These are phyloP conservation scores for Hetaerina titia DNA, from an alignment of 2,888 invertebrate species.

Conservation along the genomic window DNA sequence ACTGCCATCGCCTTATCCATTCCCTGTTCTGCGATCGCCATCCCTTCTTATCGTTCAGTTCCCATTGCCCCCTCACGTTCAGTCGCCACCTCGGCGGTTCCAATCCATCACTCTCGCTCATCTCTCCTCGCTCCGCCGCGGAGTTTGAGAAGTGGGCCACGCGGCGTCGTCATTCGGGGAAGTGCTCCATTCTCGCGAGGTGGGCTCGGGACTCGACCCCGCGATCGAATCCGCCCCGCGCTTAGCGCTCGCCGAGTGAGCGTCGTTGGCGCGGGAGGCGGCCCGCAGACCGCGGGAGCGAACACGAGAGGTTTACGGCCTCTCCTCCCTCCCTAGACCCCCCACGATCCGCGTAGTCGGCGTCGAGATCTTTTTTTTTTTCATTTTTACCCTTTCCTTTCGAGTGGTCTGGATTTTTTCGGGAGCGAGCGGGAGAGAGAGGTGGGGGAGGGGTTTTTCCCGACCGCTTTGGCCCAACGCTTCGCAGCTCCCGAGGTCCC, in stretches of 20 bases:
- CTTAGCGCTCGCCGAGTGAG: neutral
- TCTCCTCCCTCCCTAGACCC: too few relatives aligned
- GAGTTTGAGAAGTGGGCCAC: slow-evolving; percentile 1
- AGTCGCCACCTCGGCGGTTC: neutral
- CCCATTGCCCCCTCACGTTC: neutral
- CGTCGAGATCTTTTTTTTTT: neutral
- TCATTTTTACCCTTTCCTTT: neutral
- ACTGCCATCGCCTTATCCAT: neutral
- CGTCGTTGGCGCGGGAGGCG: neutral
- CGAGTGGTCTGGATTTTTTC: neutral
- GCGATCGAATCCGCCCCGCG: neutral
- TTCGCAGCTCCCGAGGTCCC: neutral
- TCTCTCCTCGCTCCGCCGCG: neutral
- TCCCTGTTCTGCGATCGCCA: neutral
- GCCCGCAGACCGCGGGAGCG: neutral
- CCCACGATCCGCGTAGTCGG: neutral
- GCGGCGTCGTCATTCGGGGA: neutral
- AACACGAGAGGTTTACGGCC: neutral
- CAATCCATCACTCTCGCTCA: slow-evolving; percentile 1
- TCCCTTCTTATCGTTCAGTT: neutral
- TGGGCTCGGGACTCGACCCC: neutral
- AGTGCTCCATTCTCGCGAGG: neutral
- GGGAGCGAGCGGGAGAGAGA: neutral
- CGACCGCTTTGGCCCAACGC: neutral
- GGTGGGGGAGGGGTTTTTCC: neutral